Base-by-base conservation (phyloP, 2,113 vertebrate species). In the Lepus europaeus region DNA sequence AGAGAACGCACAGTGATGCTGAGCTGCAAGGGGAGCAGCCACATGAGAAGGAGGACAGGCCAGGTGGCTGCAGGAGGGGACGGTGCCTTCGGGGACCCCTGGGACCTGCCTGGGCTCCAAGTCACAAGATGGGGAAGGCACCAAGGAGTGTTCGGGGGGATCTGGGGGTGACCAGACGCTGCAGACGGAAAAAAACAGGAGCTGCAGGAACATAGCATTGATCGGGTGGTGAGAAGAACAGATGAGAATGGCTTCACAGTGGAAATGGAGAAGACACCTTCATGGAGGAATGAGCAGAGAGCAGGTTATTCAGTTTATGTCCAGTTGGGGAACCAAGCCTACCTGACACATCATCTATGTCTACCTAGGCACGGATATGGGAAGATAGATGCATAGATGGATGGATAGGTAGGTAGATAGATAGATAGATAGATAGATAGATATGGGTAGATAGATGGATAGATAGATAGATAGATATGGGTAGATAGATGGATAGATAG, bases 321-420 rank as follows among this genome's bases (percentile, higher is more conserved):
- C 13, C 36, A 19, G 0, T 0, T 20, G 20, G 9, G 68, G 11
- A 13, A 3, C 39, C 1, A 2, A 5, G 11, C 25, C 6, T 6
- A 1, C 0, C 12, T 27, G n/a, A 49, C 1, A 13, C 9, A 0
- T 49, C 51, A 19, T 33, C 7, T 5, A 2, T 7, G 11, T 19
- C 10, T 23, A 5, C 11, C n/a, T 27, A 31, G 39, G 45, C 53
- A 10, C 0, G 9, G 23, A 25, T 7, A 16, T 16, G 14, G 53
- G 27, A 13, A 17, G 45, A 45, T 7, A 45, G 45, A 45, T 45
- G 7, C 45, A 45, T 45, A 45, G 45, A 45, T 45, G 45, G 45
- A 45, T 45, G 6, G 45, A 45, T 45, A 45, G 45, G 6, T 45
- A 45, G 45, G 6, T 7, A 45, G 45, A 45, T 45, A 45, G 45